Percentiles rank a stretch among this genome's conserved stretches.
Evolutionary conservation across 2,888 invertebrate species (phyloP).

Genomic region (Stegana nigrithorax): DNA sequence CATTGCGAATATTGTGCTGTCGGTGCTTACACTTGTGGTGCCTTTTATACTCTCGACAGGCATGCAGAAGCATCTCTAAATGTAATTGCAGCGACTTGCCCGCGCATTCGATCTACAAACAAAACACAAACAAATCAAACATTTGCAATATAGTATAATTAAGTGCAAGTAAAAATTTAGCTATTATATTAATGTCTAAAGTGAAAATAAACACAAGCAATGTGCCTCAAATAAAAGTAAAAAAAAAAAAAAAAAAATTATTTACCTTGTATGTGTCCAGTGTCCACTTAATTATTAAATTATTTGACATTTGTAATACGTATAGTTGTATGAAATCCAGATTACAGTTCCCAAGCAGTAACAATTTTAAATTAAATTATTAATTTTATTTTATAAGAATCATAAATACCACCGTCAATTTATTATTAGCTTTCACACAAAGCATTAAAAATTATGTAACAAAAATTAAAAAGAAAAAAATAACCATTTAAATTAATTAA

Average conservation of each 20-base stretch:
- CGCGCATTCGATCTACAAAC: neutral
- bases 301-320: no score
- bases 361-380: no score
- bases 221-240: neutral
- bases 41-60: conserved; percentile 54
- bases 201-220: neutral
- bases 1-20: conserved; percentile 51
- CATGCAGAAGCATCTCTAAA: conserved; percentile 56
- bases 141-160: neutral
- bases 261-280: no score
- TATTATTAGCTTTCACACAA: conserved; percentile 55
- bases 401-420: conserved; percentile 60
- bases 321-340: no score
- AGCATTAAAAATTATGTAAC: conserved; percentile 21
- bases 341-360: no score
- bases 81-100: conserved; percentile 25
- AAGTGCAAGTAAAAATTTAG: no score
- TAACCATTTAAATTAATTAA: no score
- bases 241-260: conserved; percentile 7
- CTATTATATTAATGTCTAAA: neutral
- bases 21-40: conserved; percentile 49
- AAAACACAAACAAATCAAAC: neutral
- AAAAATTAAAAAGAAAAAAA: neutral
- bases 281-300: no score
- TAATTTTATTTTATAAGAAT: conserved; percentile 43